Percentiles rank a stretch among this genome's conserved stretches.
Evolutionary conservation across 2,113 vertebrate species (phyloP).

Genomic region (Sarotherodon lohbergeri): DNA sequence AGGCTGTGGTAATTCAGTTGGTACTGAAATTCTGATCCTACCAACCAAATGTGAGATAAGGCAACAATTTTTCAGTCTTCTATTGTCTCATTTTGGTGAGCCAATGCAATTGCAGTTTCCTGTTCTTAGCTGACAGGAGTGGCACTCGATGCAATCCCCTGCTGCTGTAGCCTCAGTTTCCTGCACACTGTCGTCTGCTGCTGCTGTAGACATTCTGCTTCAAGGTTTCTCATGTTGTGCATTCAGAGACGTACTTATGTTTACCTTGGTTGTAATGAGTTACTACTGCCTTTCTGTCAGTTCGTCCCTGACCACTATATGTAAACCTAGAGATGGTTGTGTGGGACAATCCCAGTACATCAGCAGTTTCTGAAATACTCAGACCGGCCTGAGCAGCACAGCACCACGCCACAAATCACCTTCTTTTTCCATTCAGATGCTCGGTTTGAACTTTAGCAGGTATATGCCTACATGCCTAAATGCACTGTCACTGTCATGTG

Average conservation of each 20-base stretch:
- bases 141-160: not conserved
- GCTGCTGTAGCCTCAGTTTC: not conserved
- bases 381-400: not conserved
- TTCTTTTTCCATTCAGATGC: not conserved
- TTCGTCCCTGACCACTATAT: not conserved
- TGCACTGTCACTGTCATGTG: not conserved
- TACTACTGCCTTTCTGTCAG: not conserved
- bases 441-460: not conserved
- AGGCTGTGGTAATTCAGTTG: not conserved
- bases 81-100: not conserved
- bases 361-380: not conserved
- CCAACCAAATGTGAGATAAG: not conserved
- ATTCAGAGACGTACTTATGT: not conserved
- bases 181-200: not conserved
- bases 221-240: not conserved
- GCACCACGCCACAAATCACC: not conserved
- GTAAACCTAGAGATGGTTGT: not conserved
- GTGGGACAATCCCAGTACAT: not conserved
- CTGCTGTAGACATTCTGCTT: not conserved
- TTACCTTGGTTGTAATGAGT: not conserved
- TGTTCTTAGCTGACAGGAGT: not conserved
- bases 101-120: not conserved
- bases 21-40: not conserved
- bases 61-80: not conserved
- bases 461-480: not conserved